Base-by-base conservation (phyloP, 2,113 vertebrate genomes). In the Chloroceryle aenea region DNA sequence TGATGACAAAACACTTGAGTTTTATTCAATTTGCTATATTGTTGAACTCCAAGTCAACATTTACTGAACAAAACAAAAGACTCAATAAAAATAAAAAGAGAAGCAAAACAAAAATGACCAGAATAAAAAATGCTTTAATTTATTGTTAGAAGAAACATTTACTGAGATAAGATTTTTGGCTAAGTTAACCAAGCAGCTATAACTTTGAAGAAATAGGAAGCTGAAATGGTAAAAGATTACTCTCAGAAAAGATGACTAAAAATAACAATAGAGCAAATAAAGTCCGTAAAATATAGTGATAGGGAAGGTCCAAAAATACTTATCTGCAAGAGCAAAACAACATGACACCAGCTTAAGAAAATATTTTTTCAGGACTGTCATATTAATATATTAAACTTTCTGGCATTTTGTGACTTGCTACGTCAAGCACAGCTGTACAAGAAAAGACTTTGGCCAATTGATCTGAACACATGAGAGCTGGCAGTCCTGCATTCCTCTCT, bases 321-420 rank as follows among this genome's bases (percentile, higher is more conserved):
- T 91, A 94, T 78, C 88, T 93, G 40, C 34, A 80, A 93, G 76
- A 93, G 79, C 76, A 90, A 96, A 91, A 87, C 95, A 97, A 96
- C 85, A 86, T 48, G 52, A 95, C 92, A 96, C 36, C 76, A 85
- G 56, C 56, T 89, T 87, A 48, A 78, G 64, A 78, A 95, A 97
- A 96, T 36, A 92, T 77, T 90, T 81, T 93, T 93, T 87, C 85
- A 78, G 76, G 64, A 62, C 59, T 81, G 66, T 68, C 76, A 71
- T 45, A 45, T 69, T 87, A 80, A 80, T 63, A 59, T 55, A 77
- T 87, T 63, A 66, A 52, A 63, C 48, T 63, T 93, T n/a, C 14
- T 48, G 79, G 62, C 64, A 45, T 87, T 94, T 64, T 64, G 56
- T 81, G 83, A 87, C 75, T 90, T 89, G 45, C 66, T 74, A 56